phyloP scores from a whole-genome alignment of 2,113 vertebrate genomes.

The Lampris megalopsis region DNA sequence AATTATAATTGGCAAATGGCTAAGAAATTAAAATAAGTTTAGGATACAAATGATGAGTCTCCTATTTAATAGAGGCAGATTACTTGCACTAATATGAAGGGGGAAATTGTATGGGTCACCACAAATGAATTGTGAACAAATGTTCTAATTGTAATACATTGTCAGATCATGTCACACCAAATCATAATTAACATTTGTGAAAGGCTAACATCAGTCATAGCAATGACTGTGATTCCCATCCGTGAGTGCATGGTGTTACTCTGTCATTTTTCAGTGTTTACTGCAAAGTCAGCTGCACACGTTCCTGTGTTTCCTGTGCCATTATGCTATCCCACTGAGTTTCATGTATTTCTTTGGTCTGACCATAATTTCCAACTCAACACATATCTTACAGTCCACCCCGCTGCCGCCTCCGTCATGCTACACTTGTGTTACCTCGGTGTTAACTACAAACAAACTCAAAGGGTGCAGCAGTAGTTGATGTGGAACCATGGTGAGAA shows the following conservation, averaged over 20 bases:
- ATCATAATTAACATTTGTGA: no score
- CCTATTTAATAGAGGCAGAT: no score
- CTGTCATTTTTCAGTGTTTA: background rate
- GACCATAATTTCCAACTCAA: background rate
- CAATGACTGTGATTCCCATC: background rate
- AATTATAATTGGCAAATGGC: no score
- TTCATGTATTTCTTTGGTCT: background rate
- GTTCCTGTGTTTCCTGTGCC: background rate
- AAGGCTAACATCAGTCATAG: no score
- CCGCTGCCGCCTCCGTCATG: background rate
- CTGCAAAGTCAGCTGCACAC: background rate
- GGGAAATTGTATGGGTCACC: no score
- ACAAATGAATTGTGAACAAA: no score
- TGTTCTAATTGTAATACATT: no score
- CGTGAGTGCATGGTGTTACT: background rate
- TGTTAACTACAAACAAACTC: background rate
- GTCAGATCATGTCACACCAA: no score
- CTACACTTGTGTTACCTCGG: background rate
- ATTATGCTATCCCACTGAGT: background rate
- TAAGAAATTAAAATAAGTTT: no score
- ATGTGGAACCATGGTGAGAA: background rate
- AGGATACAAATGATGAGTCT: no score
- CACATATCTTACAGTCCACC: background rate
- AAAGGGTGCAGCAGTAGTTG: background rate
- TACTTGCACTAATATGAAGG: no score